A percentile compares a stretch with the other conserved stretches of the same genome.
phyloP scores from a whole-genome alignment of 2,113 vertebrate genomes.

The Benitochromis conjunctus region DNA sequence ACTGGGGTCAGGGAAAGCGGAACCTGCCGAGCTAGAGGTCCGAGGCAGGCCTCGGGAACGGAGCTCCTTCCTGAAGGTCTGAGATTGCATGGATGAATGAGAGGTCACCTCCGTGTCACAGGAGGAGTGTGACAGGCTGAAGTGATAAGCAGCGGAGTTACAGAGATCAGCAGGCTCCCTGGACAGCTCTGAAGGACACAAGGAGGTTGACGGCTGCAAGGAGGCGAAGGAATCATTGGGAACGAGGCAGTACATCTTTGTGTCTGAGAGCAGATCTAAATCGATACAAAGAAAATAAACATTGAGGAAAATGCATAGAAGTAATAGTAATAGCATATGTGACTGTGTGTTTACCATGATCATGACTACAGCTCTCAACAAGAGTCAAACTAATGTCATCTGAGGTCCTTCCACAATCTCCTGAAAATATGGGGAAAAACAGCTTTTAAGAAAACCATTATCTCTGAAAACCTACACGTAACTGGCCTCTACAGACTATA shows the following conservation, averaged over 20 bases:
- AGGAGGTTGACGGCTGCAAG: slow-evolving; percentile 90
- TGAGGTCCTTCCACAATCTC: slow-evolving; percentile 87
- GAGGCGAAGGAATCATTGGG: slow-evolving; percentile 97
- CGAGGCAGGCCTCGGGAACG: slow-evolving; percentile 92
- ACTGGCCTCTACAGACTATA: not conserved
- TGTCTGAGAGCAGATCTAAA: slow-evolving; percentile 88
- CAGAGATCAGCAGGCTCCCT: slow-evolving; percentile 79
- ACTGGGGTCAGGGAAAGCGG: slow-evolving; percentile 90
- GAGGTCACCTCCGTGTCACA: slow-evolving; percentile 85
- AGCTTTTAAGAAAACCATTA: not conserved
- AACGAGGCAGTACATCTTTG: slow-evolving; percentile 93
- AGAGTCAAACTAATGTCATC: slow-evolving; percentile 96
- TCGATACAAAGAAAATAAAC: not conserved
- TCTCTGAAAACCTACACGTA: not conserved
- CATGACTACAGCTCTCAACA: slow-evolving; percentile 93
- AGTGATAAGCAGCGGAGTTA: slow-evolving; percentile 80
- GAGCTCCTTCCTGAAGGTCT: slow-evolving; percentile 91
- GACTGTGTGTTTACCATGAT: slow-evolving; percentile 81
- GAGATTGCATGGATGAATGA: slow-evolving; percentile 84
- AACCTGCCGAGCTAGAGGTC: slow-evolving; percentile 94
- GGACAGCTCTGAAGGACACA: slow-evolving; percentile 86
- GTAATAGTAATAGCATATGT: not conserved
- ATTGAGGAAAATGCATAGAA: not conserved
- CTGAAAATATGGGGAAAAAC: slow-evolving; percentile 60
- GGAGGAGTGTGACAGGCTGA: slow-evolving; percentile 83